Base-by-base conservation (phyloP, 2,113 vertebrate species). In the Tonatia bakeri region DNA sequence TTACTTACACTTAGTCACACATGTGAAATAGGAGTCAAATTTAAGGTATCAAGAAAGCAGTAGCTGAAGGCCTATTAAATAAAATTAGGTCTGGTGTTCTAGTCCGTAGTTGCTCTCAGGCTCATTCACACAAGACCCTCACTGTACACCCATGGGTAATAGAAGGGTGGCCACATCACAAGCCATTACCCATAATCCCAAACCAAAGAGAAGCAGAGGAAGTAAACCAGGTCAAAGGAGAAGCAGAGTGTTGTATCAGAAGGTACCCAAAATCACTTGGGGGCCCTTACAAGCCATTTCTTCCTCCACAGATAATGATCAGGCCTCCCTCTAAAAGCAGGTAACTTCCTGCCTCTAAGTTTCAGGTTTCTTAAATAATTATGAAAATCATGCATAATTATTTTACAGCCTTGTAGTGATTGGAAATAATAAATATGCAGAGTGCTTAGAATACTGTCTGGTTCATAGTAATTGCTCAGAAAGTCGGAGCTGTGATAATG, bases 401-500 rank as follows among this genome's bases (percentile, higher is more conserved):
- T 52, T 91, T 91, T 91, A 52, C 28, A 64, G 36, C 33, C 75
- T 94, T 87, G 50, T 61, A 86, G 90, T 91, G 83, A 97, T 52
- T 93, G 36, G 82, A 87, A 96, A 92, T 54, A 85, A 86, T 72
- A 94, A 90, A 90, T 77, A 94, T 33, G 81, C 72, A 86, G 56
- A 95, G 40, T 92, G 36, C 65, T 94, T 65, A 87, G 80, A 91
- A 94, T 45, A 67, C 83, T 33, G 43, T 72, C 36, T 59, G 1
- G 6, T 80, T 94, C 64, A 79, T 28, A 92, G 84, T 20, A 80
- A 90, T 77, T 95, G 56, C 45, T 85, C 94, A 90, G 36, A 81
- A 95, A 94, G 70, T 87, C 83, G 80, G 77, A 93, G 47, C 33
- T 61, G 20, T 52, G 50, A 54, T 50, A 31, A 89, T 36, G 59